Base-by-base conservation (phyloP, 2,113 vertebrate species). In the Ellobius talpinus region DNA sequence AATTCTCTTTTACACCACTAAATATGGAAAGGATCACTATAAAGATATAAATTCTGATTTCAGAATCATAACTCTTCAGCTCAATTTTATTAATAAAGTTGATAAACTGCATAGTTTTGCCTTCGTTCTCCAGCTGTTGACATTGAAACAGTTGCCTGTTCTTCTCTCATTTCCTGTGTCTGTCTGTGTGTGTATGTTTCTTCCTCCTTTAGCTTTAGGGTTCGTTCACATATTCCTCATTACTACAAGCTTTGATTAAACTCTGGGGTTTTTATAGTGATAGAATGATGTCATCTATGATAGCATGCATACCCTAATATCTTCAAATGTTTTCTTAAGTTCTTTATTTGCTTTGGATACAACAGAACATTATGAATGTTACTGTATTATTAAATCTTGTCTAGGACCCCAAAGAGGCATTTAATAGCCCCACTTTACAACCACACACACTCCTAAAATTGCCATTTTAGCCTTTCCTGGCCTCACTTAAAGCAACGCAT, bases 341-440 rank as follows among this genome's bases (percentile, higher is more conserved):
- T 50, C 11, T 93, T 70, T 91, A 76, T 72, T 97, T 94, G 7
- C 10, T 65, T 93, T 92, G 58, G 52, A 87, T 87, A 31, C 23
- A 93, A 16, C 87, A 81, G 55, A n/a, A 21, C 31, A 74, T 92
- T 85, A 70, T 73, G 13, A 10, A 39, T 84, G 96, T 47, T 10
- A 50, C 82, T 68, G 74, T 16, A 29, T 65, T 73, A 58, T 73
- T 5, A 1, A 24, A n/a, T 76, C 39, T 33, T 91, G 10, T 90
- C 63, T 93, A 78, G 79, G 89, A 88, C 84, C n/a, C 87, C 24
- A 23, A 93, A 77, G 45, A 88, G 87, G 39, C 39, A n/a, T 85
- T 85, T 85, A 88, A 45, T 29, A 93, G 39, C 26, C 82, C 23
- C 63, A 7, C 55, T 78, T 68, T 90, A 79, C 6, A 52, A 55